Percentiles rank a stretch among this genome's conserved stretches.
Conservation (phyloP, 2,113 vertebrate species). For the Oreochromis spilurus region DNA sequence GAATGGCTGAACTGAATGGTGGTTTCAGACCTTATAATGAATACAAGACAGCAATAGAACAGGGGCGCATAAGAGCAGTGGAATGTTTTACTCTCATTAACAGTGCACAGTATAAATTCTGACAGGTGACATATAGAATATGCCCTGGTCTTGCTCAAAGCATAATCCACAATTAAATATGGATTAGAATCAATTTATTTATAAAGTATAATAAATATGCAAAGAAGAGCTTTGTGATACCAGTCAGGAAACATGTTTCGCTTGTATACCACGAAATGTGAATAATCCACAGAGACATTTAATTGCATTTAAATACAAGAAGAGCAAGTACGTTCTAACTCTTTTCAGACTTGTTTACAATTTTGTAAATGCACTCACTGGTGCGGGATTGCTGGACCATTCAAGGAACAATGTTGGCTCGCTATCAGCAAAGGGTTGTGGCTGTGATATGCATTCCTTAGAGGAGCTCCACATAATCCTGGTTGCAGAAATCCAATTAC, state of each 20-base stretch:
- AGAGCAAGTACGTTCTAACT: not conserved
- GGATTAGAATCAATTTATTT: not conserved
- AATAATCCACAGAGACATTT: not conserved
- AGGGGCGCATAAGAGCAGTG: not conserved
- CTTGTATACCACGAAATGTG: not conserved
- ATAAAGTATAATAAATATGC: not conserved
- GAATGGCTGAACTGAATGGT: not conserved
- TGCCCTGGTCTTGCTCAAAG: not conserved
- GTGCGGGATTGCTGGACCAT: not conserved
- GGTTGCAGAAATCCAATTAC: slow-evolving; percentile 68
- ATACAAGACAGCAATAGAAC: not conserved
- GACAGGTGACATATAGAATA: not conserved
- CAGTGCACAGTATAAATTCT: not conserved
- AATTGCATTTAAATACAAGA: not conserved
- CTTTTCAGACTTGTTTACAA: not conserved
- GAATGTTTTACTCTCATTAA: not conserved
- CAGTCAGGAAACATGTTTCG: not conserved
- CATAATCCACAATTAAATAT: not conserved
- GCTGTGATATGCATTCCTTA: slow-evolving; percentile 38
- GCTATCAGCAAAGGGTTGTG: not conserved
- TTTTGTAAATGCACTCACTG: not conserved
- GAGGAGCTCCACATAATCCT: slow-evolving; percentile 45
- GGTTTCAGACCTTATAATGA: slow-evolving; percentile 7
- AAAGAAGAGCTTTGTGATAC: not conserved
- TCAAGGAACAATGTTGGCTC: slow-evolving; percentile 1